Conservation (phyloP, 2,797 vertebrate species). For the Malurus splendens region DNA sequence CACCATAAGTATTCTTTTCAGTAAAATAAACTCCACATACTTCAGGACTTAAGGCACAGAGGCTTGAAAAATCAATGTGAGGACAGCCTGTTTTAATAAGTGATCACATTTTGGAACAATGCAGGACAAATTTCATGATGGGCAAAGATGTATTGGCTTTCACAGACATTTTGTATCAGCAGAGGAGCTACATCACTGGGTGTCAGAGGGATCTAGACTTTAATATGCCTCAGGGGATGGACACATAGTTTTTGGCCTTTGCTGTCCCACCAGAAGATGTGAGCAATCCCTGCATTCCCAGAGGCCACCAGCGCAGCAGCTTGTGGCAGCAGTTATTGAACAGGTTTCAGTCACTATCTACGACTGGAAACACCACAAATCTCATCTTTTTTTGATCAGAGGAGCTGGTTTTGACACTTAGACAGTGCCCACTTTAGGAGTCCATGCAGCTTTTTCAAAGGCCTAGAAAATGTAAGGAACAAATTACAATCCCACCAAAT, state of each 20-base stretch:
- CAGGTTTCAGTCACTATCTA: background rate
- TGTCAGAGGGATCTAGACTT: background rate
- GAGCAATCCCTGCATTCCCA: background rate
- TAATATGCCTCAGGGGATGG: background rate
- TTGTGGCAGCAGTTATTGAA: background rate
- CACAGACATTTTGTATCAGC: background rate
- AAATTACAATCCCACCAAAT: background rate
- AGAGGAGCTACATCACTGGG: background rate
- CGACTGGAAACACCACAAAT: background rate
- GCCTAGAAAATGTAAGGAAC: background rate
- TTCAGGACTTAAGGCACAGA: background rate
- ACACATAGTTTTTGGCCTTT: background rate
- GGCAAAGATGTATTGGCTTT: background rate
- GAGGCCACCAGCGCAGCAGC: background rate
- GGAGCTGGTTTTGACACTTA: background rate
- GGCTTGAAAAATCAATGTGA: background rate
- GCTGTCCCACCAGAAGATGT: background rate
- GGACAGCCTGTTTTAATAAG: background rate
- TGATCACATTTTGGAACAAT: background rate
- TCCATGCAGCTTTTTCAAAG: background rate
- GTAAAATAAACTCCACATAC: background rate
- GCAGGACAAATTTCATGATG: background rate
- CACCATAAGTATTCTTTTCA: background rate
- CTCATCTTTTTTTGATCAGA: background rate
- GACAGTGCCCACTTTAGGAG: accelerated